Evolutionary conservation across 2,113 vertebrate genomes (phyloP), one percentile per base, ranked within the genome.

Genomic region (Phrynosoma blainvillii): DNA sequence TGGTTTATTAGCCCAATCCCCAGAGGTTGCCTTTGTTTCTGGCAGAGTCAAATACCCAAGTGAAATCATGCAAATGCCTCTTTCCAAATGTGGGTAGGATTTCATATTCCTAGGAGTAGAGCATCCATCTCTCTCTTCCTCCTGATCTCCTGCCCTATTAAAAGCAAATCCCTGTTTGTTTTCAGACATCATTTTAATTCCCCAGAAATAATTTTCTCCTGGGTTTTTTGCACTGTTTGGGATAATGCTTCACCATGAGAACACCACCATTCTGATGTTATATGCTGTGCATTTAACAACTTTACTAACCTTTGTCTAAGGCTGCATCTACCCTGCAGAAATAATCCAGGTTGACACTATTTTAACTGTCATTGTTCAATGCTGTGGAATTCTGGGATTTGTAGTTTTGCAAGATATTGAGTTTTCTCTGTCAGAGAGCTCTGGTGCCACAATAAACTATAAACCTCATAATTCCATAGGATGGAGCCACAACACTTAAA

Each of bases 161-260:
- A 77, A 1, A 66, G 59, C 16, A 81, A 82, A 90, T 42, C 68
- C 82, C 42, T 47, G 73, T 91, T 82, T 91, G 77, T 84, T 27
- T 87, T 93, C 87, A 88, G 88, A 82, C 84, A 88, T 81, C 87
- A 36, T 93, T 88, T 90, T 42, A 74, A 30, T 52, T n/a, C 92
- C 32, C 82, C 83, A 82, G 87, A 74, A 92, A 85, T 40, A 23
- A 86, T 78, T 70, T 87, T 6, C 89, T 81, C 90, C 73, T 52
- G 82, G 81, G 91, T 77, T 54, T 87, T 92, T 88, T 71, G 23
- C 32, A 54, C 7, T 88, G 90, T 91, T 88, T 78, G 54, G 91
- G 82, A 87, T 87, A 87, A 91, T 92, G 91, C 92, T 91, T 75
- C 85, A 7, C 82, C 85, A 88, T 89, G 42, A 40, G 86, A 90